Conservation (phyloP, 2,113 vertebrate genomes). For the Misgurnus anguillicaudatus region DNA sequence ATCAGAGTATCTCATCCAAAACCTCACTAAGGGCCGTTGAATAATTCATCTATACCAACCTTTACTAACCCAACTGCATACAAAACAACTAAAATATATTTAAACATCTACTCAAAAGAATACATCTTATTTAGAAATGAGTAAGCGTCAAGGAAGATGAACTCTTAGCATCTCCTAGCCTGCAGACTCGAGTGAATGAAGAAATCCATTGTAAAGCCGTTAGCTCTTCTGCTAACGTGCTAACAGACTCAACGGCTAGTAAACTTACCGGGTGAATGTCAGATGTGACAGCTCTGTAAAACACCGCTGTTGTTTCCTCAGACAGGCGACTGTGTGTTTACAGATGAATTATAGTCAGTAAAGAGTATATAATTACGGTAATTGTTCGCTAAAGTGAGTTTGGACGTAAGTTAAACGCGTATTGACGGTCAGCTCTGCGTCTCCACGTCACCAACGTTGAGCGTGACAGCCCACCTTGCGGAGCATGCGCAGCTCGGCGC, state of each 20-base stretch:
- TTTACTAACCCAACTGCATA: too few relatives aligned
- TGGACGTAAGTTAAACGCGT: background rate
- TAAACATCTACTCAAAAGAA: too few relatives aligned
- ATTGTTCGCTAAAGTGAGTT: background rate
- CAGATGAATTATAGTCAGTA: too few relatives aligned
- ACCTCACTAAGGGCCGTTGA: too few relatives aligned
- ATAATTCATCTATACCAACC: too few relatives aligned
- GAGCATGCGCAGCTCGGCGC: background rate
- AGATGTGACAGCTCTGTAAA: background rate
- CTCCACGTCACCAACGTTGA: constrained; percentile 27
- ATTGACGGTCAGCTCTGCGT: constrained; percentile 4
- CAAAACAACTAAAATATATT: too few relatives aligned
- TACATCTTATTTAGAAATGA: background rate
- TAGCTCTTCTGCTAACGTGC: constrained; percentile 16
- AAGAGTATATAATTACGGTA: background rate
- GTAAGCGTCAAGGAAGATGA: background rate
- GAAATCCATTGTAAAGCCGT: background rate
- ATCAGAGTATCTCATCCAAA: too few relatives aligned
- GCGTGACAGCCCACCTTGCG: background rate
- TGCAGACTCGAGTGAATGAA: constrained; percentile 5
- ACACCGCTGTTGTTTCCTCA: background rate
- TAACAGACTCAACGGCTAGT: background rate
- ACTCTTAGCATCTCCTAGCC: background rate
- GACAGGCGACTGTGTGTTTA: background rate
- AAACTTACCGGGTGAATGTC: constrained; percentile 31